Conservation (phyloP, 2,888 invertebrate species). For the Idaea biselata region DNA sequence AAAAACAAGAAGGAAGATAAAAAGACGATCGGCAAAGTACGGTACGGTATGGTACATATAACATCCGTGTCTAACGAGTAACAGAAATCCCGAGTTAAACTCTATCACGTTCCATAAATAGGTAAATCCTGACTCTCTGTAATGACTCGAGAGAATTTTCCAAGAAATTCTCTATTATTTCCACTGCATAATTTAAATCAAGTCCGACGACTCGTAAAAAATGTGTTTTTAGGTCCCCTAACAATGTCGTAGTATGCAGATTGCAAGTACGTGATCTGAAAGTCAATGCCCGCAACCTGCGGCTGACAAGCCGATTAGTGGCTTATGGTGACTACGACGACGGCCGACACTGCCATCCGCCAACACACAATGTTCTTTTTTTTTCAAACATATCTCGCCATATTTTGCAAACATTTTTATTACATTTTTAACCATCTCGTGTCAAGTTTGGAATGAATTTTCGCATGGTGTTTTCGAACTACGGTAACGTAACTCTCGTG, state of each 20-base stretch:
- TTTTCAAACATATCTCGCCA: constrained; percentile 7
- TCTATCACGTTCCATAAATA: constrained; percentile 3
- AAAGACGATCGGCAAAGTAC: neutral
- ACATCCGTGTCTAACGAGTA: neutral
- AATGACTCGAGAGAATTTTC: constrained; percentile 7
- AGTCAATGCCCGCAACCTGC: constrained; percentile 58
- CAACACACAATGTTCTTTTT: constrained; percentile 6
- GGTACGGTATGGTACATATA: neutral
- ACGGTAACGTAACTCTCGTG: neutral
- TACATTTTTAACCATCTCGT: constrained; percentile 1
- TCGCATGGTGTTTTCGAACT: neutral
- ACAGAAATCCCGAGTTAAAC: neutral
- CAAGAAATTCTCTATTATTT: constrained; percentile 13
- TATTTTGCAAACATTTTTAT: constrained; percentile 1
- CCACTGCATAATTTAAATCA: constrained; percentile 31
- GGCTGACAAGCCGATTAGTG: constrained; percentile 72
- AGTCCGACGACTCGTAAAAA: constrained; percentile 36
- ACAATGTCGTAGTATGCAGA: constrained; percentile 63
- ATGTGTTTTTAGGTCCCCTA: constrained; percentile 51
- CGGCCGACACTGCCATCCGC: constrained; percentile 28
- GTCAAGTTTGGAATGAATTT: neutral
- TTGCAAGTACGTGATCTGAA: constrained; percentile 72
- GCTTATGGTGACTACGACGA: constrained; percentile 40
- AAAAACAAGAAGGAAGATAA: neutral
- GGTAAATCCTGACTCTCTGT: constrained; percentile 5